Evolutionary conservation across 2,113 vertebrate species (phyloP).

Genomic region (Dolichallabes microphthalmus): DNA sequence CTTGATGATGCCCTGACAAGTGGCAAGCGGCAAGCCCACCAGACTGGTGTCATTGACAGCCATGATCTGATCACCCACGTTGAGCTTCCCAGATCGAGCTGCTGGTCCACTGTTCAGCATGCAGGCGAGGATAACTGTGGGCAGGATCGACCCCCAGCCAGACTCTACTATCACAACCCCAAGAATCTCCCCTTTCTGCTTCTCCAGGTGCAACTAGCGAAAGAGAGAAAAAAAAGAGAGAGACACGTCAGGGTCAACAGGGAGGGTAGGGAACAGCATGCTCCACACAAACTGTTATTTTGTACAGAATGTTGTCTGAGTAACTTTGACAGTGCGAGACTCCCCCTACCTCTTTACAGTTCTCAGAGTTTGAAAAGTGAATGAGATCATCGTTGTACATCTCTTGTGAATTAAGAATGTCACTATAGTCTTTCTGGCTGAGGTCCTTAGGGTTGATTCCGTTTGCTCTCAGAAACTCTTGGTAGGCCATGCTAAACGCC

Average conservation of each 20-base stretch:
- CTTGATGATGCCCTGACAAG: constrained; percentile 98
- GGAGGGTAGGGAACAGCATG: neutral
- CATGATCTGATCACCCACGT: constrained; percentile 98
- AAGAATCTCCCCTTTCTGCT: constrained; percentile 93
- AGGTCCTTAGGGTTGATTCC: constrained; percentile 98
- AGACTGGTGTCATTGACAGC: constrained; percentile 97
- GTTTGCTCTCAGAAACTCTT: constrained; percentile 95
- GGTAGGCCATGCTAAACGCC: constrained; percentile 98
- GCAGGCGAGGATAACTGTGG: constrained; percentile 94
- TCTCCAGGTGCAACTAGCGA: constrained; percentile 86
- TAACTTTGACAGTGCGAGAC: neutral
- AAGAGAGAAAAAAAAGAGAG: neutral
- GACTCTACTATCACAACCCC: constrained; percentile 97
- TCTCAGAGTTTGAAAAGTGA: constrained; percentile 98
- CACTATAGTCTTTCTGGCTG: constrained; percentile 99
- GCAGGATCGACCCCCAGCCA: constrained; percentile 97
- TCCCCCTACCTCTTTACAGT: constrained; percentile 89
- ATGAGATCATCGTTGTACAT: constrained; percentile 99
- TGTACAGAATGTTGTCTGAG: neutral
- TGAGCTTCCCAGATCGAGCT: constrained; percentile 93
- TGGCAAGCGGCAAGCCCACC: constrained; percentile 92
- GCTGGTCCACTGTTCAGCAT: constrained; percentile 95
- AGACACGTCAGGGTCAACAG: neutral
- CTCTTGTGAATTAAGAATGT: constrained; percentile 97
- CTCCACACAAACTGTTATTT: neutral